Evolutionary conservation across 2,113 vertebrate genomes (phyloP).

Genomic region (Hylia prasina): DNA sequence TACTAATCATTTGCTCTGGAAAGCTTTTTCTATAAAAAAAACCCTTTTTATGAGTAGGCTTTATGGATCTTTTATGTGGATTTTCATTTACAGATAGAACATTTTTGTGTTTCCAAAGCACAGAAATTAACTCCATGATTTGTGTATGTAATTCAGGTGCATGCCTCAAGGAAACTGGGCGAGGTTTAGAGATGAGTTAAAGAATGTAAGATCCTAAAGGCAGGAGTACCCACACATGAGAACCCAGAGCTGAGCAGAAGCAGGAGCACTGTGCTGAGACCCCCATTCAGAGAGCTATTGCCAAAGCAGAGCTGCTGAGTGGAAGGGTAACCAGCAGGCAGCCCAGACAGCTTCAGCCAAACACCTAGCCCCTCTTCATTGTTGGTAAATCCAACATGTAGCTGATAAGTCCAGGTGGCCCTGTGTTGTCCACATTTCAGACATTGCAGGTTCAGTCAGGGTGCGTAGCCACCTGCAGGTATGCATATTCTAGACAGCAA

Average conservation of each 20-base stretch:
- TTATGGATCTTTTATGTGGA: not conserved
- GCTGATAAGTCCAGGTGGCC: not conserved
- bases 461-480: not conserved
- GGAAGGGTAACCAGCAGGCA: not conserved
- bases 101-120: not conserved
- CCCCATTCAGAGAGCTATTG: not conserved
- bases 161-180: not conserved
- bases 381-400: not conserved
- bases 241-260: not conserved
- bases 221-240: not conserved
- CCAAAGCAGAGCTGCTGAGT: not conserved
- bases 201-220: not conserved
- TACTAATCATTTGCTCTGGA: not conserved
- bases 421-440: not conserved
- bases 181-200: not conserved
- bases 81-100: not conserved
- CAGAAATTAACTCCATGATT: not conserved
- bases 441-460: not conserved
- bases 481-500: not conserved
- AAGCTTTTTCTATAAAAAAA: not conserved
- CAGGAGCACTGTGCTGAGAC: accelerated
- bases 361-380: accelerated
- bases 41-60: not conserved
- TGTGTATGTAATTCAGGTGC: not conserved
- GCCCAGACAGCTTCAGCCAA: not conserved